Base-by-base conservation (phyloP, 1,140 invertebrate genomes). In the Plutomurus gul region DNA sequence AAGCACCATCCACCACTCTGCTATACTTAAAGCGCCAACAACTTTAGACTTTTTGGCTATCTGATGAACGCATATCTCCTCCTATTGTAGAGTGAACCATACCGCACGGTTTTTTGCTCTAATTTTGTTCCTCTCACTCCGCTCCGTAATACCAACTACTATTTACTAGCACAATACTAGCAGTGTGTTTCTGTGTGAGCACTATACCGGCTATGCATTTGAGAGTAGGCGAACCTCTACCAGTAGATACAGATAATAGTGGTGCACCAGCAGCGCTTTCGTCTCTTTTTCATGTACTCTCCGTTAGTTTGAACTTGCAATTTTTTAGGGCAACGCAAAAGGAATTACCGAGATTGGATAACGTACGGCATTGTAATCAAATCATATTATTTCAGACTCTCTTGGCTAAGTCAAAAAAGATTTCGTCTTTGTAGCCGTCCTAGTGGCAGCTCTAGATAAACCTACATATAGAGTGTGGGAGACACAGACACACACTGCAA, bases 281-380 rank as follows among this genome's bases (percentile, higher is more conserved):
- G 20, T 46, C 37, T 33, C 37, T 77, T 77, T 77, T 77, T 77
- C 75, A 71, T 74, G 70, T 73, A 73, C 49, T 27, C 37, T 72
- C 77, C 77, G 77, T 78, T 78, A 78, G 43, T 47, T 78, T 78
- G 77, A 78, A 78, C 77, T 78, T 73, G 56, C 36, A 78, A 73
- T 73, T 47, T 78, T 78, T 78, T 72, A 27, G 77, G 70, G 36
- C 77, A 72, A 72, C 70, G 36, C 39, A 72, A 72, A 72, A 40
- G 40, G 36, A 72, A 72, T 46, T 72, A 40, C 18, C 36, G 36
- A 43, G 70, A 72, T 72, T 56, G 36, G 70, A 43, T 72, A 72
- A 72, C 70, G 70, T 72, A 43, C 39, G 18, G 70, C 70, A 20
- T n/a, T 33, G 56, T 72, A 72, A 72, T 72, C 70, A 72, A 72